Evolutionary conservation across 2,113 vertebrate species (phyloP).

Genomic region (Ploceus nigricollis): DNA sequence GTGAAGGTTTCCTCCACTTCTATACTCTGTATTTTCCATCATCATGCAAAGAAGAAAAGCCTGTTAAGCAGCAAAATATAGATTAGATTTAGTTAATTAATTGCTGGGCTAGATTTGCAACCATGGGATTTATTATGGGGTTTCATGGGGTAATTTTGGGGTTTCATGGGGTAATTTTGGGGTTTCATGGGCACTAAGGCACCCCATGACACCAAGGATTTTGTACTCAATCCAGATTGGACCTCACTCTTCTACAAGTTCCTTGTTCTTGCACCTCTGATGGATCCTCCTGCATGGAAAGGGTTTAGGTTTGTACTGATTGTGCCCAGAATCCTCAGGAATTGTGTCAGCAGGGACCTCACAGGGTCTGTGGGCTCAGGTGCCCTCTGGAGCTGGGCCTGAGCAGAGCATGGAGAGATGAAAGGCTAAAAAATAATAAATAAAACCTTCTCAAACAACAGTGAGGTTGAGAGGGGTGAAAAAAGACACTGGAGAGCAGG

Average conservation of each 20-base stretch:
- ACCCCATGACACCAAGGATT: not conserved
- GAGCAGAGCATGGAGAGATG: not conserved
- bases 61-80: not conserved
- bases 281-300: not conserved
- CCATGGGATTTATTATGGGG: not conserved
- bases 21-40: rapidly evolving
- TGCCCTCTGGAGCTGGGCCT: not conserved
- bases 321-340: not conserved
- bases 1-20: not conserved
- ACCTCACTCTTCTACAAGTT: not conserved
- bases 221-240: not conserved
- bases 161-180: not conserved
- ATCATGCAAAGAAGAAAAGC: not conserved
- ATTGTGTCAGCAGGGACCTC: not conserved
- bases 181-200: not conserved
- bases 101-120: not conserved
- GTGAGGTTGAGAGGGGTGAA: not conserved
- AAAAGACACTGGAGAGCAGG: not conserved
- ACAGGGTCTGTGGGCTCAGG: not conserved
- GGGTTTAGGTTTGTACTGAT: not conserved
- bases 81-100: not conserved
- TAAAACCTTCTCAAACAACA: not conserved
- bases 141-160: not conserved
- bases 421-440: not conserved
- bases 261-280: not conserved